Conservation (phyloP, 1,140 invertebrate genomes). For the Caerostris darwini region DNA sequence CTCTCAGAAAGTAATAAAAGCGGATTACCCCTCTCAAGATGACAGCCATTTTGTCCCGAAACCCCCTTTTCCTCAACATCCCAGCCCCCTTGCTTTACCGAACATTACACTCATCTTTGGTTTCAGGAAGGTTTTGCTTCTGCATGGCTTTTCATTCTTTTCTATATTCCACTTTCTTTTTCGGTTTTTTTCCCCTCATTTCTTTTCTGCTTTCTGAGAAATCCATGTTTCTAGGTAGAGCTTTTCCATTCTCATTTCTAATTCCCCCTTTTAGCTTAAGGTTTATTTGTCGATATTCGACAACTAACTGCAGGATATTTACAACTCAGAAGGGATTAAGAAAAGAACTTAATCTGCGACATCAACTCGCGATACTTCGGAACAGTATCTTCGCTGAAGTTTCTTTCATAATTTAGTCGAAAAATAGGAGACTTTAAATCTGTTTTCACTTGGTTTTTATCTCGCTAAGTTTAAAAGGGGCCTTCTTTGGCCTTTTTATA, state of each 20-base stretch:
- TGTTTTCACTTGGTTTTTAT: neutral
- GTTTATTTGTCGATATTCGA: neutral
- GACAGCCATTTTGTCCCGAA: constrained; percentile 71
- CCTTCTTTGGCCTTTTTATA: neutral
- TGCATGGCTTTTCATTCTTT: constrained; percentile 51
- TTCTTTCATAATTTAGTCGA: neutral
- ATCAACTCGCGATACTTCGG: neutral
- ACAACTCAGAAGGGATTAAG: constrained; percentile 7
- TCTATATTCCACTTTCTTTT: neutral
- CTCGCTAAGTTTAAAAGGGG: neutral
- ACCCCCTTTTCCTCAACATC: neutral
- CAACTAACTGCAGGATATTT: neutral
- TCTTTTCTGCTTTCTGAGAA: neutral
- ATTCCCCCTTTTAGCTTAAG: neutral
- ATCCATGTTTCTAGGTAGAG: neutral
- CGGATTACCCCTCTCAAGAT: constrained; percentile 71
- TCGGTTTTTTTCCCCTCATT: neutral
- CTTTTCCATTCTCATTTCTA: neutral
- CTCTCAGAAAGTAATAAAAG: constrained; percentile 76
- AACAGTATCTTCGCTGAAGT: neutral
- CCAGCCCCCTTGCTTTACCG: constrained; percentile 20
- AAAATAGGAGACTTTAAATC: neutral
- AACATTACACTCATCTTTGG: constrained; percentile 56
- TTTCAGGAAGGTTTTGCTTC: constrained; percentile 52
- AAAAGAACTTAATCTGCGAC: neutral